Conservation (phyloP, 2,797 vertebrate genomes). For the Cyprinella venusta region DNA sequence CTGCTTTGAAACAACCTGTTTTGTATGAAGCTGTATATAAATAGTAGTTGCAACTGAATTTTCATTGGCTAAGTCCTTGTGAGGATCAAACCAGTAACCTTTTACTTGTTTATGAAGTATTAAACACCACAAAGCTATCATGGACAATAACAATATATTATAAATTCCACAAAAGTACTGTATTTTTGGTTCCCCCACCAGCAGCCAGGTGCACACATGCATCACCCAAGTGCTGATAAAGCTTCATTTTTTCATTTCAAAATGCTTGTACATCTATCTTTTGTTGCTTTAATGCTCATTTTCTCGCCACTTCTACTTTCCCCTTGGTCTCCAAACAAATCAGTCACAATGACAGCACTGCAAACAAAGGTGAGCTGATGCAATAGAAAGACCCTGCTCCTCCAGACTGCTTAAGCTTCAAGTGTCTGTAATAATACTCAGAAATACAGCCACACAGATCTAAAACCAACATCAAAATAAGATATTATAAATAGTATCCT, state of each 20-base stretch:
- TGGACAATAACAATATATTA: not conserved
- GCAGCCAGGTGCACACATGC: not conserved
- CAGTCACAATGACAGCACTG: constrained; percentile 8
- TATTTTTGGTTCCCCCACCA: not conserved
- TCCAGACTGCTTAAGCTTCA: not conserved
- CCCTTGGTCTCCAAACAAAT: constrained; percentile 23
- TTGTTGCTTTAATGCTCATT: constrained; percentile 4
- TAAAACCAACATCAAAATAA: not conserved
- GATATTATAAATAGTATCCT: not conserved
- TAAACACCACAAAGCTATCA: not conserved
- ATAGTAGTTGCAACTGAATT: not conserved
- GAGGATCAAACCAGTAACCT: not conserved
- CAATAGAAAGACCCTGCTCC: not conserved
- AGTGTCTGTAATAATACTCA: not conserved
- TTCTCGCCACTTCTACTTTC: not conserved
- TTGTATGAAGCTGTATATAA: not conserved
- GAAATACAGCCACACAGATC: not conserved
- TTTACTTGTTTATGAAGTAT: not conserved
- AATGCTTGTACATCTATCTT: constrained; percentile 13
- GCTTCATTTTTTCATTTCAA: constrained; percentile 1
- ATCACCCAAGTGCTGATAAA: not conserved
- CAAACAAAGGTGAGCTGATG: constrained; percentile 11
- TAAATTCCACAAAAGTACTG: not conserved
- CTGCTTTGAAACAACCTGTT: not conserved
- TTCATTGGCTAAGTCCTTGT: not conserved